Base-by-base conservation (phyloP, 2,888 invertebrate species). In the Chloroclystis v-ata region DNA sequence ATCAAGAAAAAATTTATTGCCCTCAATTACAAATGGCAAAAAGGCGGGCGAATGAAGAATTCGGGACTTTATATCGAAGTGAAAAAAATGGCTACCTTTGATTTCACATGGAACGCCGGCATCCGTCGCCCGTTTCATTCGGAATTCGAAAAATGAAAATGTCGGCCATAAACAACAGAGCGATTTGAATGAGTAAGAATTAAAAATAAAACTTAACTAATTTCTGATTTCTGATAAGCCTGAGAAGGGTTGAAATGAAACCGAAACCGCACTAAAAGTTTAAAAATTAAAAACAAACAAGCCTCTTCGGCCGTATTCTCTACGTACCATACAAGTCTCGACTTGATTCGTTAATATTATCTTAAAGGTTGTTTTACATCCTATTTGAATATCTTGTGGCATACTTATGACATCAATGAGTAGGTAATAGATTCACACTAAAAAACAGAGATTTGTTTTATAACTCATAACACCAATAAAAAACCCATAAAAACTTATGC, bases 131-230 rank as follows among this genome's bases (percentile, higher is more conserved):
- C 13, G 13, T 12, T 30, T 64, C 67, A 67, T 37, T 52, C 65
- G 67, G 84, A 82, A 87, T 87, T 83, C 79, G 62, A 87, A 86
- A 84, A 78, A 85, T 82, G 78, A 86, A 87, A 87, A 87, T 84
- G 83, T 79, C 76, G 78, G 72, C 87, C 78, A 86, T 87, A 87
- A 87, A 87, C 87, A 84, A 85, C 82, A 59, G 69, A 82, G 78
- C 79, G 78, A 86, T 87, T 87, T 85, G 85, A 85, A 86, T 84
- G 83, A 82, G 67, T 67, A 77, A 73, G 75, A 78, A 79, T 77
- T 76, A 76, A 81, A 83, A 84, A 73, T 78, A 74, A 74, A 78
- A 80, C 73, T 73, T 77, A 79, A 86, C 84, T 80, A 83, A 86
- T 84, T 82, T 83, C 71, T 70, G 72, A 59, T 59, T 67, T 82